Evolutionary conservation across 1,140 invertebrate species (phyloP).

Genomic region (Drosophila arawakana): DNA sequence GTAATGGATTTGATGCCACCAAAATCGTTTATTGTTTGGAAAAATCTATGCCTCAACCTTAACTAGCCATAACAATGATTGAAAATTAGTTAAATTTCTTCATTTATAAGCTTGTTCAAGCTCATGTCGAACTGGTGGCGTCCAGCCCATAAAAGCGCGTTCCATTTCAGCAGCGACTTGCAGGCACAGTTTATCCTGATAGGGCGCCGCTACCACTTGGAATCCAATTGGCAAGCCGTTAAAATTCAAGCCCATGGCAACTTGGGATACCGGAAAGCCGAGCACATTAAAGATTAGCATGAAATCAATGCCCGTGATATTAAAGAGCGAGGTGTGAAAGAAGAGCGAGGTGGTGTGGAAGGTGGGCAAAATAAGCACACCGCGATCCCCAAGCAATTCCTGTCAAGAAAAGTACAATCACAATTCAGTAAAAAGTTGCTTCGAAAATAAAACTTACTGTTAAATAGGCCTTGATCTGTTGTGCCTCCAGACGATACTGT

Average conservation of each 20-base stretch:
- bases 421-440: not conserved
- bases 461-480: constrained; percentile 45
- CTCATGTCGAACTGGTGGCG: constrained; percentile 74
- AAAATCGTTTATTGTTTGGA: not conserved
- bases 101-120: not conserved
- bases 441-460: constrained; percentile 39
- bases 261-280: constrained; percentile 90
- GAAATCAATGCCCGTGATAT: constrained; percentile 88
- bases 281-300: constrained; percentile 91
- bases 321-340: constrained; percentile 87
- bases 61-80: constrained; percentile 25
- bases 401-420: constrained; percentile 60
- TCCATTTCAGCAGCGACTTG: constrained; percentile 92
- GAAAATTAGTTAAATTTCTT: not conserved
- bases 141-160: constrained; percentile 92
- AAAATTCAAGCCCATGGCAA: constrained; percentile 88
- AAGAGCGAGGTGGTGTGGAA: constrained; percentile 87
- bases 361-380: constrained; percentile 91
- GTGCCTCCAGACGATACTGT: constrained; percentile 50
- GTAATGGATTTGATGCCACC: not conserved
- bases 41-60: constrained; percentile 38
- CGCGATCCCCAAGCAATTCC: constrained; percentile 87
- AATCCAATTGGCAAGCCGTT: constrained; percentile 90
- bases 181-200: constrained; percentile 91
- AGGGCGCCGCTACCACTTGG: constrained; percentile 88